Evolutionary conservation across 2,113 vertebrate species (phyloP), one percentile per base, ranked within the genome.

Genomic region (Pithys albifrons): DNA sequence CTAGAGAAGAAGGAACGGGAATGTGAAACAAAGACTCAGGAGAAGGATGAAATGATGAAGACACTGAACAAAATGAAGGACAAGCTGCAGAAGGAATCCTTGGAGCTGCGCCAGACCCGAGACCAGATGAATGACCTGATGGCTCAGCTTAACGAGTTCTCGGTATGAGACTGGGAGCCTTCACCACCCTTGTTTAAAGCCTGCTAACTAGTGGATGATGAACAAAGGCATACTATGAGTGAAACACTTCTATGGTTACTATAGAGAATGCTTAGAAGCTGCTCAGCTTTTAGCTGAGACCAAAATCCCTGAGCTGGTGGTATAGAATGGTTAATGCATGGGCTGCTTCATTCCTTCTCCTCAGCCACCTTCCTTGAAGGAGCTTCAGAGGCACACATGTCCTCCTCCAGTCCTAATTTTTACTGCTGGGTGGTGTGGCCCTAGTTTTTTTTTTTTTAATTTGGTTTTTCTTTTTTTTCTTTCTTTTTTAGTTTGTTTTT

Each of bases 31-130:
- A 99, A 99, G 97, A 99, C 99, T 2, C 97, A 99, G 90, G 99
- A 99, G 95, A 99, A 99, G 87, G 99, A 99, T 14, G 99, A 99
- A 80, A 99, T 99, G 99, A 99, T 99, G 99, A 99, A 99, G 97
- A 99, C 99, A 1, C 96, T 99, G 93, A 99, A 99, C 96, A 99
- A 99, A 97, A 99, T 99, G 99, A 99, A 99, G 97, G 99, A 99
- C 97, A 99, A 99, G 83, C 98, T 99, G 52, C 99, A 99, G 97
- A 99, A 98, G 6, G 99, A 99, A 97, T 99, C 99, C 16, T 97
- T 98, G 96, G 99, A 99, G 96, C 98, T 99, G 89, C 99, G 99
- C 57, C 99, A 98, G 43, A 98, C 99, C 66, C 97, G 98, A 79
- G 99, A 99, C 35, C 99, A 99, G 96, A 98, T 99, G 96, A 94